A percentile compares a stretch with the other conserved stretches of the same genome.
phyloP scores from a whole-genome alignment of 2,888 invertebrate genomes.

The Ectemnius cavifrons region DNA sequence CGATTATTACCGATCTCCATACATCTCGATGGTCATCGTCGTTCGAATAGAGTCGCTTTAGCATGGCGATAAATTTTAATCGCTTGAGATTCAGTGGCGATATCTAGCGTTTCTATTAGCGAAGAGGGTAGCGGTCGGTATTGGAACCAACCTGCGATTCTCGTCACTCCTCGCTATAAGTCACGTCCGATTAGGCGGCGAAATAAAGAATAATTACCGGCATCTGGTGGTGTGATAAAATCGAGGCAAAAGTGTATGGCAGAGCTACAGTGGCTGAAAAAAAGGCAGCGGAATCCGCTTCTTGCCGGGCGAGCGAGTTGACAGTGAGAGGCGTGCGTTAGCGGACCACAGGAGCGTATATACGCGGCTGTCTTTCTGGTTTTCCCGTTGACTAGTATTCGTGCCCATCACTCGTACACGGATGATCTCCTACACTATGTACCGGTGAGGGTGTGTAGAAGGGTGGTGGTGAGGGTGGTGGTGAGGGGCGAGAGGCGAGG shows the following conservation, averaged over 20 bases:
- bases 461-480: slow-evolving; percentile 10
- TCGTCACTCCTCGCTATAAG: neutral
- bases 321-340: neutral
- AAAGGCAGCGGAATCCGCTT: neutral
- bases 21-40: no score
- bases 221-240: neutral
- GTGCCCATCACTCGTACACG: neutral
- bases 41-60: no score
- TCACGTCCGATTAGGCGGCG: neutral
- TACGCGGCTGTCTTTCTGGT: neutral
- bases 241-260: neutral
- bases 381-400: neutral
- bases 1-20: no score
- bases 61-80: no score
- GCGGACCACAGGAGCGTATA: neutral
- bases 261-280: neutral
- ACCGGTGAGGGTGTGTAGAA: neutral
- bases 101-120: neutral
- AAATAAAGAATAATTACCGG: slow-evolving; percentile 9
- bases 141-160: neutral
- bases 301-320: neutral
- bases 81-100: no score
- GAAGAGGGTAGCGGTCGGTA: neutral
- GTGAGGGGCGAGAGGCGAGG: neutral
- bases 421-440: neutral